phyloP scores from a whole-genome alignment of 2,113 vertebrate genomes.

The Neomonachus schauinslandi region DNA sequence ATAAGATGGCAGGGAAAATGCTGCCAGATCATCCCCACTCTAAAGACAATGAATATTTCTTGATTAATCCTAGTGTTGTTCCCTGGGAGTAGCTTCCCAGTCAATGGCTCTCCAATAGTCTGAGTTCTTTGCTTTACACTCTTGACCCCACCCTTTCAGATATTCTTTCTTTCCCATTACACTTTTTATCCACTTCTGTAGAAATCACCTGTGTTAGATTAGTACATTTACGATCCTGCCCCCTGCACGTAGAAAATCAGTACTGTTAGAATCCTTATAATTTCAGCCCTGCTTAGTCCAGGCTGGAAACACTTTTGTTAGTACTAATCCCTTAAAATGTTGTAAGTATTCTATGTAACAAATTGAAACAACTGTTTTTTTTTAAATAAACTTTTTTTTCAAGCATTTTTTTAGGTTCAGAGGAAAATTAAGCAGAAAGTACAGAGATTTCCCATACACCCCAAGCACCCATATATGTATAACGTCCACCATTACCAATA shows the following conservation, averaged over 20 bases:
- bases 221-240: neutral
- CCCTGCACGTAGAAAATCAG: neutral
- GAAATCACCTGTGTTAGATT: neutral
- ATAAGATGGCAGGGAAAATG: neutral
- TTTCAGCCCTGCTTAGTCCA: neutral
- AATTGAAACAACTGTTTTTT: neutral
- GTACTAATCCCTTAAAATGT: neutral
- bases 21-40: neutral
- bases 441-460: neutral
- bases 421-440: neutral
- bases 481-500: neutral
- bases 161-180: neutral
- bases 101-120: neutral
- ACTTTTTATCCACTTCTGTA: neutral
- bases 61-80: neutral
- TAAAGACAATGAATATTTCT: neutral
- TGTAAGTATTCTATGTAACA: neutral
- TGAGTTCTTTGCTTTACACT: neutral
- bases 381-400: neutral
- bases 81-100: neutral
- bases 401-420: neutral
- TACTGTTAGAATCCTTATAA: neutral
- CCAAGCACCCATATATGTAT: neutral
- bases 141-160: neutral
- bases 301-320: neutral